phyloP scores from a whole-genome alignment of 1,140 invertebrate genomes.

The Drosophila nigrodunni region DNA sequence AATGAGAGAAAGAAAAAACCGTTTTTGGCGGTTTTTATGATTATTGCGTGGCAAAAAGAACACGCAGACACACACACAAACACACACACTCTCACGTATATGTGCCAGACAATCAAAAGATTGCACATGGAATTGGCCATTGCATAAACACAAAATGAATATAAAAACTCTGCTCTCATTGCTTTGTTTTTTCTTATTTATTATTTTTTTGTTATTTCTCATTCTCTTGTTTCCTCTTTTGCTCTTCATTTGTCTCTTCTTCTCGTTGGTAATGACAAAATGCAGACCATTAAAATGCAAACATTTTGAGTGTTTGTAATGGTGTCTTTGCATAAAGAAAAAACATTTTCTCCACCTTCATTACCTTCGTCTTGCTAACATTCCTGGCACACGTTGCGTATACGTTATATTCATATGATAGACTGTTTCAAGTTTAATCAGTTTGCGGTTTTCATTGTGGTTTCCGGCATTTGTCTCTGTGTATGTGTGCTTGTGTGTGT shows the following conservation, averaged over 20 bases:
- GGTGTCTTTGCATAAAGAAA: slow-evolving; percentile 10
- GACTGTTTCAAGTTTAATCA: neutral
- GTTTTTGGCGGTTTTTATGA: slow-evolving; percentile 78
- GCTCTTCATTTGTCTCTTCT: neutral
- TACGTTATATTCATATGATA: slow-evolving; percentile 23
- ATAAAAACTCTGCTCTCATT: slow-evolving; percentile 43
- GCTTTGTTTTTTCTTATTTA: slow-evolving; percentile 26
- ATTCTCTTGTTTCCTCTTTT: neutral
- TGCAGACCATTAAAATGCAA: slow-evolving; percentile 53
- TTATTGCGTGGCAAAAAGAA: slow-evolving; percentile 65
- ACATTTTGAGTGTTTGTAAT: slow-evolving; percentile 49
- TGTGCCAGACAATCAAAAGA: slow-evolving; percentile 40
- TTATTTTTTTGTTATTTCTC: slow-evolving; percentile 12
- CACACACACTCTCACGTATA: slow-evolving; percentile 22
- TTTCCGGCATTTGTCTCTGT: too few species aligned
- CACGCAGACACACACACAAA: slow-evolving; percentile 12
- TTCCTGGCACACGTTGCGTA: slow-evolving; percentile 27
- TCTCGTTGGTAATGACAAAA: slow-evolving; percentile 15
- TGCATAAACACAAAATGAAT: slow-evolving; percentile 65
- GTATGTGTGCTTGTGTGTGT: neutral
- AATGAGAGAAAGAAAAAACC: slow-evolving; percentile 44
- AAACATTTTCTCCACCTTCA: neutral
- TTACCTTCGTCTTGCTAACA: neutral
- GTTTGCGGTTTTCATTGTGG: neutral
- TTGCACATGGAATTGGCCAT: slow-evolving; percentile 76